Evolutionary conservation across 2,797 vertebrate species (phyloP), one percentile per base, ranked within the genome.

Genomic region (Pseudopleuronectes americanus): DNA sequence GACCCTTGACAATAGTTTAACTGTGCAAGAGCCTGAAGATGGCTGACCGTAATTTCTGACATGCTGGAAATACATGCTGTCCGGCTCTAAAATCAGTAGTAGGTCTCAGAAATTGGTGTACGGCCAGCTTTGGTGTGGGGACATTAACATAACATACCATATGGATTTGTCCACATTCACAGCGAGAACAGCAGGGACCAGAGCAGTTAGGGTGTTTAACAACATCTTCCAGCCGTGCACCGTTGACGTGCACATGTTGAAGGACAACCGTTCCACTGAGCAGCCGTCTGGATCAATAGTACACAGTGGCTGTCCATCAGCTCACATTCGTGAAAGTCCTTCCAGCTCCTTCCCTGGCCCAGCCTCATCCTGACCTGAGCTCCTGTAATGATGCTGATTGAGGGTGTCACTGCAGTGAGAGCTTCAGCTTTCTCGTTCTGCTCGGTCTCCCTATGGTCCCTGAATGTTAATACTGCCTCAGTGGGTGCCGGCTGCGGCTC

Each of bases 271-370:
- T 73, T 82, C 76, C 65, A 70, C 53, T 64, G 75, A 71, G 59
- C 51, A 69, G 72, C 58, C 26, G 38, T 58, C 31, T 73, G 74
- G 89, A 92, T 93, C 91, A 80, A 90, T 92, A 87, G 73, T 13
- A 82, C 78, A 81, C 77, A 62, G 80, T 38, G 51, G 57, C 68
- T 52, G 75, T 78, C 71, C 51, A 41, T 78, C 65, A 62, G 52
- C 76, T 70, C 33, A 60, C 70, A 41, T 79, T 56, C 41, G 49
- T 26, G 55, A 56, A 63, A 73, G 57, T 71, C 49, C 31, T 67
- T 78, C 38, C 52, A 13, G 48, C 48, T 41, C 16, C 8, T 22
- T 43, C 41, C 4, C 6, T 45, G 6, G 43, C 17, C 43, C 43
- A 16, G 43, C 53, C 21, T 47, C 23, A 21, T 65, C 57, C 65